Evolutionary conservation across 2,113 vertebrate species (phyloP), one percentile per base, ranked within the genome.

Genomic region (Spea multiplicata): DNA sequence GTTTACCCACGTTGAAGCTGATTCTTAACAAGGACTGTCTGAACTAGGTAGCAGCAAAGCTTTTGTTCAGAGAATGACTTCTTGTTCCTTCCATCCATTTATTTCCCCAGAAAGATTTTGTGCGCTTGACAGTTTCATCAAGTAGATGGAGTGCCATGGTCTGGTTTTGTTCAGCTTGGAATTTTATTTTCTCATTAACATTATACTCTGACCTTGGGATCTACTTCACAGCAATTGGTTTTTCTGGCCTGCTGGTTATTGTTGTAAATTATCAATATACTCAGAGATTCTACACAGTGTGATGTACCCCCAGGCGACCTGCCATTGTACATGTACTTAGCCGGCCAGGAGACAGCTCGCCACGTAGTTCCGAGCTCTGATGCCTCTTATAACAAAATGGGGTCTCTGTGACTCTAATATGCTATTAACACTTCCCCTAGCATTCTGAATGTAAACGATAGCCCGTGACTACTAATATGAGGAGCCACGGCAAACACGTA

Each of bases 201-300:
- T 73, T 62, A 70, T 12, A 2, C 8, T 71, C 13, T 76, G 52
- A 8, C 80, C 61, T 66, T 61, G 71, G 62, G n/a, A 2, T 72
- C 74, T 46, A 3, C 77, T 44, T 71, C 80, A 81, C 81, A 45
- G 3, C 10, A 74, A 12, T 66, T 68, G 6, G 0, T 8, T 82
- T 80, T 66, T 53, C 59, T 78, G 46, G 14, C 4, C 44, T 48
- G 8, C 45, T 82, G 12, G 2, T 71, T 76, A 10, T 81, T 13
- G 3, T 44, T 76, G 3, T 0, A 0, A 53, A 5, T 76, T 76
- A 59, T 61, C 72, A 80, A 67, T 49, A 75, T 12, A 0, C 0
- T 55, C 64, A 69, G 71, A 71, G 66, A 44, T 8, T 8, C 2
- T 12, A 6, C 1, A 12, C 2, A 0, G n/a, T 3, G 3, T 62